Conservation (phyloP, 2,888 invertebrate species). For the Chalcis sispes region DNA sequence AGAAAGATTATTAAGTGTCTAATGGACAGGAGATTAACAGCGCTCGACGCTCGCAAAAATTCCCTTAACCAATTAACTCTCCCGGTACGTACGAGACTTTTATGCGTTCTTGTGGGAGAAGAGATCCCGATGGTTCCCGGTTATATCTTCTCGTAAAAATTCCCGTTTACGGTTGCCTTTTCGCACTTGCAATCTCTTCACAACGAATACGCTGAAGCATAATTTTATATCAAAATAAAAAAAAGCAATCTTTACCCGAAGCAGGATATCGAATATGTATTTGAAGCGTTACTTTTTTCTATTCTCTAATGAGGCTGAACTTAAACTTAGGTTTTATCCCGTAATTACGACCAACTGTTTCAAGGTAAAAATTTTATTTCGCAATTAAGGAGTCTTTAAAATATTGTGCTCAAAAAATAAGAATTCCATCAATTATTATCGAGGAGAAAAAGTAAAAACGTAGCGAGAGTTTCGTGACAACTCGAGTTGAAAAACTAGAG, state of each 20-base stretch:
- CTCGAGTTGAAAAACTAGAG: not conserved
- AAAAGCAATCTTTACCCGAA: no score
- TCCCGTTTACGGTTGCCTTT: not conserved
- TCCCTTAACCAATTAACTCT: slow-evolving; percentile 43
- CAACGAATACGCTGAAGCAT: no score
- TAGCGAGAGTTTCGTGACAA: not conserved
- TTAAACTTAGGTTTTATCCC: no score
- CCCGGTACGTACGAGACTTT: slow-evolving; percentile 8
- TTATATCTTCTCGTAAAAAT: slow-evolving; percentile 6
- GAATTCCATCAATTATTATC: no score
- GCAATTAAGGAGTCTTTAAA: no score
- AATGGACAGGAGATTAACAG: slow-evolving; percentile 51
- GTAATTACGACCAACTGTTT: no score
- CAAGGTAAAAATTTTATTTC: no score
- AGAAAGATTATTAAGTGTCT: slow-evolving; percentile 55
- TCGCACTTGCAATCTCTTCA: not conserved
- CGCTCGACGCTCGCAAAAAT: slow-evolving; percentile 19
- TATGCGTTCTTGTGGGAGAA: slow-evolving; percentile 2
- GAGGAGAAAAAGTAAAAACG: not conserved
- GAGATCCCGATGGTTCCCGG: slow-evolving; percentile 12
- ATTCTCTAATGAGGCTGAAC: no score
- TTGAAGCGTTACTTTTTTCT: no score
- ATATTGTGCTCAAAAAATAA: no score
- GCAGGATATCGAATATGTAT: no score
- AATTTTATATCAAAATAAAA: no score